Conservation (phyloP, 2,113 vertebrate species). For the Larimichthys polyactis region DNA sequence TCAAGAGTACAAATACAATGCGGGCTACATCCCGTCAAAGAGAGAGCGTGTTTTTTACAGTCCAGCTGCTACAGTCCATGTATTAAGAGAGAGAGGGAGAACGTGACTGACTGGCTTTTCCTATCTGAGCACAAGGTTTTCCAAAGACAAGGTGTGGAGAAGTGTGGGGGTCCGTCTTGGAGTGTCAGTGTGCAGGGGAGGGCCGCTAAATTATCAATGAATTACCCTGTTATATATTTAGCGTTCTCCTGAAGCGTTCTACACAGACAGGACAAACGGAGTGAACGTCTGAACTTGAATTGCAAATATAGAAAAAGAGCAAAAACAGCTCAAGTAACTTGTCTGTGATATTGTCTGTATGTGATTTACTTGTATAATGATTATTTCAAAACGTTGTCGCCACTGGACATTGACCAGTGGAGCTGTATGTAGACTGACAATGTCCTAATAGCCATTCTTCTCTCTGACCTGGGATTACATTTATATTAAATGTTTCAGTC, state of each 20-base stretch:
- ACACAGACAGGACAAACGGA: slow-evolving; percentile 33
- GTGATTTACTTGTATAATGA: slow-evolving; percentile 58
- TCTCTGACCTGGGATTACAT: slow-evolving; percentile 76
- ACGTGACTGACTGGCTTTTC: slow-evolving; percentile 1
- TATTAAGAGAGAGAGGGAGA: slow-evolving; percentile 10
- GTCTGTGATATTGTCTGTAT: slow-evolving; percentile 66
- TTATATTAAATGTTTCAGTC: slow-evolving; percentile 83
- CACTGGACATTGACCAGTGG: slow-evolving; percentile 48
- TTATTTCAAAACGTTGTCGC: slow-evolving; percentile 47
- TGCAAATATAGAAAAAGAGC: slow-evolving; percentile 61
- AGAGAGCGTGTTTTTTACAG: slow-evolving; percentile 33
- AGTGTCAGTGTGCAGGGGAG: slow-evolving; percentile 28
- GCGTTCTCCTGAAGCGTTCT: slow-evolving; percentile 31
- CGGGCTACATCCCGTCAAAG: slow-evolving; percentile 38
- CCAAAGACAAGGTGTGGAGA: slow-evolving; percentile 51
- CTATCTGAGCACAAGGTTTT: slow-evolving; percentile 59
- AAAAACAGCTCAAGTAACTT: slow-evolving; percentile 61
- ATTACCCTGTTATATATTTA: slow-evolving; percentile 57
- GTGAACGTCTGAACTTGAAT: slow-evolving; percentile 56
- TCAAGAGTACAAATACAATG: slow-evolving; percentile 4
- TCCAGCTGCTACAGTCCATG: slow-evolving; percentile 30
- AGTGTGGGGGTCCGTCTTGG: slow-evolving; percentile 19
- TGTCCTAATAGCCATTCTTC: slow-evolving; percentile 70
- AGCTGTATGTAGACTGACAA: slow-evolving; percentile 59
- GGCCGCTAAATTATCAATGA: slow-evolving; percentile 53